phyloP scores from a whole-genome alignment of 2,888 invertebrate genomes.

The Leptinotarsa peninsularis region DNA sequence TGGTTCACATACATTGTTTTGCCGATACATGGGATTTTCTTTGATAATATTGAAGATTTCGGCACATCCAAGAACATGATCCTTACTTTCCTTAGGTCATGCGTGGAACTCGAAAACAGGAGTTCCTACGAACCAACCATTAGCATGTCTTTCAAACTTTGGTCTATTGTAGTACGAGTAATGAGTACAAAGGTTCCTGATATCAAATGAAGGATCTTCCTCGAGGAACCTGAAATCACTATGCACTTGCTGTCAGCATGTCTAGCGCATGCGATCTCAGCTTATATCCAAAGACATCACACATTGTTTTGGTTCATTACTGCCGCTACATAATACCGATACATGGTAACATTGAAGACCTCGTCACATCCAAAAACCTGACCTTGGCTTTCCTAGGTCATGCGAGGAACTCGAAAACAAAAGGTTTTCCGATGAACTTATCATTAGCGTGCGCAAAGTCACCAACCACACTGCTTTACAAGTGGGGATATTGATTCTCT shows the following conservation, averaged over 20 bases:
- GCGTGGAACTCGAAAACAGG: not conserved
- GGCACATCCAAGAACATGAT: not conserved
- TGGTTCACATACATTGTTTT: too few relatives aligned
- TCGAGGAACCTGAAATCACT: too few relatives aligned
- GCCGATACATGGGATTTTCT: too few relatives aligned
- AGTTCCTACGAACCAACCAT: not conserved
- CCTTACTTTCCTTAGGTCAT: not conserved
- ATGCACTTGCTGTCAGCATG: too few relatives aligned
- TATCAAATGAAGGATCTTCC: not conserved
- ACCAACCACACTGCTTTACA: too few relatives aligned
- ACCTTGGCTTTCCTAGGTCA: not conserved
- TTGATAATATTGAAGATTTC: not conserved
- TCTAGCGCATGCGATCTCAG: too few relatives aligned
- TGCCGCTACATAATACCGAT: too few relatives aligned
- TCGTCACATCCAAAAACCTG: not conserved
- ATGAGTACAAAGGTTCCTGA: not conserved
- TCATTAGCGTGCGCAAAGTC: not conserved
- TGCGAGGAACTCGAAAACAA: not conserved
- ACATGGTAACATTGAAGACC: not conserved
- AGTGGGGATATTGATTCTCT: not conserved
- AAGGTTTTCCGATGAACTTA: not conserved
- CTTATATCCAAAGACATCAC: too few relatives aligned
- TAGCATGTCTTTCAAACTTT: not conserved
- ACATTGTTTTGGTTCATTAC: too few relatives aligned
- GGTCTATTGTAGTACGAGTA: not conserved